phyloP scores from a whole-genome alignment of 2,888 invertebrate species.

The Allygus modestus region DNA sequence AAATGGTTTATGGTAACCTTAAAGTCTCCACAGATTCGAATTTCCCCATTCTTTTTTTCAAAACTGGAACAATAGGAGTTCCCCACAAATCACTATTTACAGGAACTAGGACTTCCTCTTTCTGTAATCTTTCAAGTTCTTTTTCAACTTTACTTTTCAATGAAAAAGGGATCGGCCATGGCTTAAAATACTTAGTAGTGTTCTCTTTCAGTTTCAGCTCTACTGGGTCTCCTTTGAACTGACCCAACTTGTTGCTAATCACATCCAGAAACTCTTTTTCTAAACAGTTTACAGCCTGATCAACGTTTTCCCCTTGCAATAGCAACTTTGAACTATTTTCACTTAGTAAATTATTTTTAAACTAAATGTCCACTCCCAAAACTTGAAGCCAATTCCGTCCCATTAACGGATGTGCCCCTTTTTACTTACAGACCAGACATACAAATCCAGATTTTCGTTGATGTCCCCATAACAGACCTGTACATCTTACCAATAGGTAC shows the following conservation, averaged over 20 bases:
- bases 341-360: background rate
- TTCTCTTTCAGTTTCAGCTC: constrained; percentile 64
- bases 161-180: constrained; percentile 70
- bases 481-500: constrained; percentile 40
- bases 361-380: background rate
- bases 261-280: constrained; percentile 15
- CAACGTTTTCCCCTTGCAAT: background rate
- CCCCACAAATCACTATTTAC: constrained; percentile 70
- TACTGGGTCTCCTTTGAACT: constrained; percentile 55
- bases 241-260: constrained; percentile 64
- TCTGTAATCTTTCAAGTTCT: constrained; percentile 69
- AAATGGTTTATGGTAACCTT: constrained; percentile 66
- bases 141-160: constrained; percentile 68
- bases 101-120: constrained; percentile 66
- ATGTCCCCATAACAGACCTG: background rate
- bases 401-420: constrained; percentile 21
- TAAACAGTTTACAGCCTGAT: background rate
- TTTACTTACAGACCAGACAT: no score
- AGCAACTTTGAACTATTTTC: background rate
- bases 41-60: constrained; percentile 71
- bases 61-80: constrained; percentile 72
- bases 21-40: constrained; percentile 71
- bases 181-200: constrained; percentile 68
- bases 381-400: constrained; percentile 29
- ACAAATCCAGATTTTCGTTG: constrained; percentile 9